Percentiles rank a stretch among this genome's conserved stretches.
Conservation (phyloP, 2,113 vertebrate species). For the Tragulus kanchil region DNA sequence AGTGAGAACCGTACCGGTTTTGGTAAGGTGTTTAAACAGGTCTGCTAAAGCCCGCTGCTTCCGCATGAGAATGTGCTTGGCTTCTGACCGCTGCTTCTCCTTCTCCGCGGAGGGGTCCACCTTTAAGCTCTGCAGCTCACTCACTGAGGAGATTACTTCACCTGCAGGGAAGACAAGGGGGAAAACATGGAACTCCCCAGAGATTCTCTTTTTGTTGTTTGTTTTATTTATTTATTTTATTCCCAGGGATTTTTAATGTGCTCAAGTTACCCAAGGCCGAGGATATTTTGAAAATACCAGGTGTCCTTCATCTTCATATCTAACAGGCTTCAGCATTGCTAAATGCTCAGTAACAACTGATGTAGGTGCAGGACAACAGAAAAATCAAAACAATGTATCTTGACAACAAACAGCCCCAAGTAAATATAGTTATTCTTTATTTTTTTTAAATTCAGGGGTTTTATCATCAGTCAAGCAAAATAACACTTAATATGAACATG, state of each 20-base stretch:
- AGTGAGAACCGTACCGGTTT: constrained; percentile 87
- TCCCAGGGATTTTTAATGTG: neutral
- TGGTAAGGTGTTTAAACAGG: constrained; percentile 95
- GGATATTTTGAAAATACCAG: neutral
- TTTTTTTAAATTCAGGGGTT: neutral
- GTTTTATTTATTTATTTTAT: too few relatives aligned
- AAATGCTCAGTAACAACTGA: neutral
- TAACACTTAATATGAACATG: neutral
- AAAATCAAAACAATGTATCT: neutral
- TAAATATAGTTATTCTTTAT: neutral
- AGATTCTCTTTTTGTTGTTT: neutral
- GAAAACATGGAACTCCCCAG: neutral
- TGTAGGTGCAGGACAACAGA: neutral
- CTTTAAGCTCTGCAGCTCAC: constrained; percentile 91
- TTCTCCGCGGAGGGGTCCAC: constrained; percentile 91
- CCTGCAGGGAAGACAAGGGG: constrained; percentile 83
- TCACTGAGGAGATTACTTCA: constrained; percentile 92
- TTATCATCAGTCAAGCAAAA: neutral
- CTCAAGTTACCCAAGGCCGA: neutral
- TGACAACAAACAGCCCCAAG: constrained; percentile 12
- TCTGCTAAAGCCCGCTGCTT: constrained; percentile 96
- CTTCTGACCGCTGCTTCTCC: constrained; percentile 94
- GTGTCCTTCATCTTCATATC: neutral
- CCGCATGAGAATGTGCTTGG: constrained; percentile 96
- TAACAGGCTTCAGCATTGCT: neutral